Base-by-base conservation (phyloP, 2,113 vertebrate species). In the Xenopus laevis region DNA sequence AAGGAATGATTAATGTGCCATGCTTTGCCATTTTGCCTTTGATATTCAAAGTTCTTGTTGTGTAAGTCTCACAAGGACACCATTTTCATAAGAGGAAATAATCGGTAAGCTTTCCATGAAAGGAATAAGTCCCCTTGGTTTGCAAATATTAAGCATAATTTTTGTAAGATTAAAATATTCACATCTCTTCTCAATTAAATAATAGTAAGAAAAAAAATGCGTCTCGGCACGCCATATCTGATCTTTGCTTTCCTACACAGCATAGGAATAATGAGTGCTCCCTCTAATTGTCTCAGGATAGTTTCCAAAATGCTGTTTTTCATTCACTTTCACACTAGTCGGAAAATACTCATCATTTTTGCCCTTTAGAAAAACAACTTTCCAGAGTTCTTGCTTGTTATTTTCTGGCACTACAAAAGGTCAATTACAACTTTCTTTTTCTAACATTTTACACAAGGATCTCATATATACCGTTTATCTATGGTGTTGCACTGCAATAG, bases 241-340 rank as follows among this genome's bases (percentile, higher is more conserved):
- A 76, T 16, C 11, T 23, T 15, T 23, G 27, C 33, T 17, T 10
- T 63, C 59, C 57, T n/a, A 53, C 73, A 64, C 69, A 63, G 47
- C 47, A 27, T 55, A 45, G 27, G 47, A 27, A 69, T 69, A 69
- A 69, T 60, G 60, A 55, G 72, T 55, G 27, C 21, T 75, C 23
- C 13, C 16, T 69, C 66, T 69, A 69, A 76, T 76, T 70, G 59
- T 69, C 73, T 76, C 66, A 45, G 73, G 66, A 4, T 30, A 45
- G 44, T 57, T 63, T 69, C 73, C 73, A 76, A 76, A 76, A 69
- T 44, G 16, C 73, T 76, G 73, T 69, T 76, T 76, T 76, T 76
- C 73, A 76, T 76, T 76, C 73, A 76, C 69, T 76, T 76, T 76
- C 66, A 76, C 73, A 69, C 73, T 76, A 46, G 47, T 68, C 65